Base-by-base conservation (phyloP, 2,797 vertebrate genomes). In the Dicrostonyx torquatus region DNA sequence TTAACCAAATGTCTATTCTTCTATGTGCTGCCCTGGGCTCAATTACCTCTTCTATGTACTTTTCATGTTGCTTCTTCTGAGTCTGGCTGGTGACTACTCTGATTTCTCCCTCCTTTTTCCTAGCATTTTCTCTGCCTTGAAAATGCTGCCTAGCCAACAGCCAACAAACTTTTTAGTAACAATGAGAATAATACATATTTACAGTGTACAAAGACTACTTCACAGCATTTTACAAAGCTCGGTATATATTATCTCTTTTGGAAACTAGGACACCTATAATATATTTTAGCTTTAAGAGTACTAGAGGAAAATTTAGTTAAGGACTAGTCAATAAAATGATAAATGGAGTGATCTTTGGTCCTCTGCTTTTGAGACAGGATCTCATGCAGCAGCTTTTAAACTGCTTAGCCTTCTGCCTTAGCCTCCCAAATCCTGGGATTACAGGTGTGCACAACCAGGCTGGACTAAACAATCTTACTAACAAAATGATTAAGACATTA, bases 401-500 rank as follows among this genome's bases (percentile, higher is more conserved):
- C n/a, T 72, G n/a, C 66, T 40, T 55, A 87, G 17, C 50, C 15
- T 72, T 24, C 50, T 73, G 84, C 5, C n/a, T 72, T 40, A 37
- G 40, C 24, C 50, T 31, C 50, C n/a, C 24, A 40, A 55, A 9
- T 55, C 13, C 50, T 87, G 50, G 24, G 15, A 43, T 37, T 87
- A 40, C 4, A 73, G 26, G 26, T 29, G n/a, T 31, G 24, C 26
- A 37, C 66, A 50, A 85, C 34, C 45, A 85, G 20, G 43, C 62
- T 68, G 31, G 62, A 53, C 34, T 70, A 48, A 34, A 70, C 45
- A 68, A 68, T 94, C 90, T 68, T 58, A 89, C 87, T 97, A 96
- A n/a, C 90, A 94, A 92, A 87, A 87, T 66, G 88, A 97, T 97
- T 96, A 97, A 94, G 96, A 97, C 78, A 96, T 97, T 96, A 98